Base-by-base conservation (phyloP, 2,888 invertebrate genomes). In the Pelosia muscerda region DNA sequence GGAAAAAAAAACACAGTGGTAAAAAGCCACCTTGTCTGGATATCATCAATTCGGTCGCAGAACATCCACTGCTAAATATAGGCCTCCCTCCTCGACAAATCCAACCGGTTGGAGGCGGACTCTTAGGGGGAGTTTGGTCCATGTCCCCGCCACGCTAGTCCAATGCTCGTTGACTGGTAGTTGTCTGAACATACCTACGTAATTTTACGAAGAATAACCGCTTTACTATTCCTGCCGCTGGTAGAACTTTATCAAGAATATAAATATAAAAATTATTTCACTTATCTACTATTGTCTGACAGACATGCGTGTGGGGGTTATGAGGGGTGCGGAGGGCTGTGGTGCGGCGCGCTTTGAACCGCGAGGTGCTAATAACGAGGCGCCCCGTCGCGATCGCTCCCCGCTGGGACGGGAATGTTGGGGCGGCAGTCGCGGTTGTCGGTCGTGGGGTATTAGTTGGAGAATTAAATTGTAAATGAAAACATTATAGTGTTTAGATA, bases 331-430 rank as follows among this genome's bases (percentile, higher is more conserved):
- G 74, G 82, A 73, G 81, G 68, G 78, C 72, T 63, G 65, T 42
- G 68, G 57, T 26, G 79, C 78, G 91, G 91, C 85, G 75, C 77
- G 86, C 92, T 93, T 94, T 93, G 92, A 90, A 81, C 84, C 80
- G 71, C 82, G 92, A 94, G 94, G 94, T 93, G 94, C 92, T 94
- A 94, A 94, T 94, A 94, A 94, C 93, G 91, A 92, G 93, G 88
- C 89, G 84, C 83, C 94, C 93, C 86, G 92, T 89, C 75, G 94
- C 83, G 93, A 84, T 22, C 68, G 88, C 90, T 88, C 86, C 93
- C 92, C 86, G 93, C 92, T 89, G 94, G 59, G 92, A 69, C 57
- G 81, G 86, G 90, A 90, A 92, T 92, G 86, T 83, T 74, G 71
- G 70, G 78, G 83, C 72, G 66, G 65, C 23, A 58, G 63, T 57